Conservation (phyloP, 2,113 vertebrate genomes). For the Catharus bicknelli region DNA sequence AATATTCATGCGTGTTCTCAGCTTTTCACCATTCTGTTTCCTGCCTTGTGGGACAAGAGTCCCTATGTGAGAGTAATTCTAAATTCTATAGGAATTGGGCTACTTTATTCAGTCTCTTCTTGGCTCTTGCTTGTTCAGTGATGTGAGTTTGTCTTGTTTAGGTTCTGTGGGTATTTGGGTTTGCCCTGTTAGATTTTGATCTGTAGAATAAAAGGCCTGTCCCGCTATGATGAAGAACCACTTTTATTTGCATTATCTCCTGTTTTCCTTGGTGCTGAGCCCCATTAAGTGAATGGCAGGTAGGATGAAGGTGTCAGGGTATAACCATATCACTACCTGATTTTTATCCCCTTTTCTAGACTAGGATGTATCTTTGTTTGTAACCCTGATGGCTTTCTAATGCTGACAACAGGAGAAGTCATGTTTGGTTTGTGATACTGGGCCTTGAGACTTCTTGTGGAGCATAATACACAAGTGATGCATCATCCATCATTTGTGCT, state of each 20-base stretch:
- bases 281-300: fast-evolving
- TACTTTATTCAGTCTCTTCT: background rate
- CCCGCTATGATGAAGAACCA: background rate
- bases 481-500: background rate
- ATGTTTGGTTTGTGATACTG: background rate
- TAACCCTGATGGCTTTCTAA: background rate
- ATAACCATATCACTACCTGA: background rate
- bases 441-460: background rate
- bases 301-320: background rate
- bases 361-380: background rate
- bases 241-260: background rate
- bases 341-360: background rate
- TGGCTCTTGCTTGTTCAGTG: background rate
- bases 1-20: background rate
- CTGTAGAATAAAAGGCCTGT: background rate
- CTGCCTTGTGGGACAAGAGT: background rate
- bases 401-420: background rate
- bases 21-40: background rate
- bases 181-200: background rate
- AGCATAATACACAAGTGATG: background rate
- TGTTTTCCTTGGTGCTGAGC: background rate
- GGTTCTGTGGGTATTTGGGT: background rate
- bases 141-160: background rate
- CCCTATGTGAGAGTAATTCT: background rate
- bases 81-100: background rate